Conservation (phyloP, 2,888 invertebrate genomes). For the Eristalis tenax region DNA sequence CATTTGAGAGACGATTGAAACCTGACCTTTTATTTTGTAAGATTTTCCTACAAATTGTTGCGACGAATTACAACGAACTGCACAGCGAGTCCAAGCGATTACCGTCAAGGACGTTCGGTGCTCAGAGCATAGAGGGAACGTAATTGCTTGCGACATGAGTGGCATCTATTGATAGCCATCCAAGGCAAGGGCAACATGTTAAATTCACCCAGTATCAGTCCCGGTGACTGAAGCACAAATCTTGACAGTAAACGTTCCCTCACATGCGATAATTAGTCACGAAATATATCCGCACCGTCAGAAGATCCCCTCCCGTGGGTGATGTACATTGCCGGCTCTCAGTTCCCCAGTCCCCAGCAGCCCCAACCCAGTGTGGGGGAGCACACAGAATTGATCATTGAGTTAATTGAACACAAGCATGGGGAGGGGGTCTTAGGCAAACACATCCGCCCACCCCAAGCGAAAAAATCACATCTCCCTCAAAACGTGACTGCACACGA, state of each 20-base stretch:
- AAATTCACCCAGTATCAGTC: not conserved
- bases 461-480: not conserved
- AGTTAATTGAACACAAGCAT: not conserved
- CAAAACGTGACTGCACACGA: not conserved
- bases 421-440: not conserved
- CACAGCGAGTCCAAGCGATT: too few relatives aligned
- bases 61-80: too few relatives aligned
- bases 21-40: too few relatives aligned
- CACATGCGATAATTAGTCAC: not conserved
- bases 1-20: too few relatives aligned
- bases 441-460: not conserved
- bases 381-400: not conserved
- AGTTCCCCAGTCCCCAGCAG: not conserved
- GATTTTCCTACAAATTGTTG: too few relatives aligned
- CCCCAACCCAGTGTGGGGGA: not conserved
- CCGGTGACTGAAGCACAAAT: not conserved
- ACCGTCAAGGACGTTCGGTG: too few relatives aligned
- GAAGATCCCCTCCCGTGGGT: not conserved
- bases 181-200: not conserved
- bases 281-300: not conserved
- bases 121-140: too few relatives aligned
- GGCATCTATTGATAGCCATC: too few relatives aligned
- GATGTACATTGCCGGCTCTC: not conserved
- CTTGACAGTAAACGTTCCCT: not conserved
- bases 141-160: too few relatives aligned